Evolutionary conservation across 2,113 vertebrate species (phyloP).

Genomic region (Gnathonemus echidnorhynchus): DNA sequence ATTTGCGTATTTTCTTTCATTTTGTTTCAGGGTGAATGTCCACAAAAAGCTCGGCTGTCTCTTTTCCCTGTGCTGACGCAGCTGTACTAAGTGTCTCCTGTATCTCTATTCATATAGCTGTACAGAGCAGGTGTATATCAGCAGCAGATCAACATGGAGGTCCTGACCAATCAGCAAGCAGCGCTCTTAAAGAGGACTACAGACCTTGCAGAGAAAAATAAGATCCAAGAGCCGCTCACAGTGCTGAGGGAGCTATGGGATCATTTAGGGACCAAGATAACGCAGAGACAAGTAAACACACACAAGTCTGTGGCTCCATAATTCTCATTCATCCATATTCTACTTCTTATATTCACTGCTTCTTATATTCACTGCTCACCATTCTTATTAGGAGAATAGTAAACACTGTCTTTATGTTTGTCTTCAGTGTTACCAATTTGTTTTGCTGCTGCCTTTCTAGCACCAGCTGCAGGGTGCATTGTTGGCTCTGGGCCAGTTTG

Average conservation of each 20-base stretch:
- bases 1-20: neutral
- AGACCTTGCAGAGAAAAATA: constrained; percentile 87
- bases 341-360: neutral
- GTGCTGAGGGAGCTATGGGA: constrained; percentile 96
- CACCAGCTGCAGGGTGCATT: constrained; percentile 91
- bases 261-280: constrained; percentile 90
- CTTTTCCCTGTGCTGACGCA: neutral
- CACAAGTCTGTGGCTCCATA: neutral
- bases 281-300: constrained; percentile 78
- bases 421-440: neutral
- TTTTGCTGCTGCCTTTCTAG: constrained; percentile 50
- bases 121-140: constrained; percentile 98
- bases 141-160: constrained; percentile 99
- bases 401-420: neutral
- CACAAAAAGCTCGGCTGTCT: neutral
- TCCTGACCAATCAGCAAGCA: constrained; percentile 95
- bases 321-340: neutral
- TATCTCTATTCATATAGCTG: constrained; percentile 59
- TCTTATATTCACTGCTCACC: neutral
- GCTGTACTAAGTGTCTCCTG: neutral
- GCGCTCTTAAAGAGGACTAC: constrained; percentile 89
- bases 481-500: constrained; percentile 92
- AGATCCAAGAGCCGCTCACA: constrained; percentile 85
- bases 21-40: neutral
- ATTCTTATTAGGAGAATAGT: neutral